A percentile compares a stretch with the other conserved stretches of the same genome.
phyloP scores from a whole-genome alignment of 2,797 vertebrate species.

The Alfaro cultratus region DNA sequence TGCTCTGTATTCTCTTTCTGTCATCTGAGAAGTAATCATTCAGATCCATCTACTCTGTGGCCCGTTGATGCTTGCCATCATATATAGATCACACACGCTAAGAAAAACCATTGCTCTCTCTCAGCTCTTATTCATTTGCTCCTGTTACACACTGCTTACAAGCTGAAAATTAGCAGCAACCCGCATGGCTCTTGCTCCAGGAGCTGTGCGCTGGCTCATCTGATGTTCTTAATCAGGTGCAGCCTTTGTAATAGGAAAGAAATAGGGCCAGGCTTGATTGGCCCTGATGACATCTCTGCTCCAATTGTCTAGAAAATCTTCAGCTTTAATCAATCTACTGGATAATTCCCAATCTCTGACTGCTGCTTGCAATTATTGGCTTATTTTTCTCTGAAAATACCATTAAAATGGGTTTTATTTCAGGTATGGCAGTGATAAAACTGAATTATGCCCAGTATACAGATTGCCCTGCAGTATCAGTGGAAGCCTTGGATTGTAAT shows the following conservation, averaged over 20 bases:
- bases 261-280: conserved; percentile 81
- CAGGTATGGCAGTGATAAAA: conserved; percentile 52
- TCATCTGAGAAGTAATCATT: conserved; percentile 81
- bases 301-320: conserved; percentile 83
- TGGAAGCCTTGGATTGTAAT: conserved; percentile 15
- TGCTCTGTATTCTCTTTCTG: conserved; percentile 72
- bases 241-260: conserved; percentile 81
- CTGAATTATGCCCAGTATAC: conserved; percentile 28
- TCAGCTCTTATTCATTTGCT: conserved; percentile 76
- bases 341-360: conserved; percentile 72
- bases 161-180: conserved; percentile 78
- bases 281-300: conserved; percentile 83
- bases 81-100: conserved; percentile 76
- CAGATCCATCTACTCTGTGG: conserved; percentile 66
- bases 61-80: conserved; percentile 75
- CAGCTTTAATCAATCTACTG: conserved; percentile 80
- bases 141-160: conserved; percentile 77
- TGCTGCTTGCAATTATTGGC: conserved; percentile 59
- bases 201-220: conserved; percentile 76
- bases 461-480: conserved; percentile 27
- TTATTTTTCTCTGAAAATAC: conserved; percentile 53
- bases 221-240: conserved; percentile 82
- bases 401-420: conserved; percentile 46
- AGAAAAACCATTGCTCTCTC: conserved; percentile 68
- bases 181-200: conserved; percentile 69